Base-by-base conservation (phyloP, 2,113 vertebrate genomes). In the Apus apus region DNA sequence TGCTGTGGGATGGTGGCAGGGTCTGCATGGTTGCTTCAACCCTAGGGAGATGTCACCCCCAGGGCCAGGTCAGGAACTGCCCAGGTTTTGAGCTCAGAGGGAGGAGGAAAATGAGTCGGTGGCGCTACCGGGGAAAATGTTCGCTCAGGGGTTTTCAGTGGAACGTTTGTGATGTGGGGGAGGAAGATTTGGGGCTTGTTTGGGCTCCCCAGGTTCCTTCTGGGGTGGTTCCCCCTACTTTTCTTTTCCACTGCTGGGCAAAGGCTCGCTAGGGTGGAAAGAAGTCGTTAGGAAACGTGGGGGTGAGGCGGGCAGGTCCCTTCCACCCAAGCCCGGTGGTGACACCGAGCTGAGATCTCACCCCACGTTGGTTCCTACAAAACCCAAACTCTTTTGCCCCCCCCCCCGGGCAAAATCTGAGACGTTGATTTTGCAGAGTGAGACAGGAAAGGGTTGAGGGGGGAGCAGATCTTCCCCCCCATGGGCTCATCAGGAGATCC, bases 81-180 rank as follows among this genome's bases (percentile, higher is more conserved):
- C 40, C 40, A 11, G 9, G 40, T 43, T 43, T 43, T 5, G 40
- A 43, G 40, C 40, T 14, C 0, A 1, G 48, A 26, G 9, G 4
- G 25, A 38, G 7, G 19, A 4, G 1, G 6, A 34, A 48, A 32
- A 5, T 3, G 45, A 48, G 40, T 22, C 1, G 1, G 7, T 12
- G 40, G 30, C 15, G 3, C 18, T 43, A 38, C 38, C 38, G 38
- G 38, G 38, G 38, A 38, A 38, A 38, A 38, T 38, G 38, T 38
- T 38, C 1, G 0, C 14, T 5, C 6, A 20, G 29, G 50, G 57
- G 45, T 48, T 88, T 88, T 87, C 32, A 73, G 58, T 68, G 40
- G 50, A 78, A 58, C 3, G 0, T 10, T 2, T 0, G 7, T 1
- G 40, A 7, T 0, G 1, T 9, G 10, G 14, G 21, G 60, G 34